These are phyloP conservation scores for Zalophus californianus DNA, from an alignment of 2,797 vertebrate genomes.

Conservation along the genomic window DNA sequence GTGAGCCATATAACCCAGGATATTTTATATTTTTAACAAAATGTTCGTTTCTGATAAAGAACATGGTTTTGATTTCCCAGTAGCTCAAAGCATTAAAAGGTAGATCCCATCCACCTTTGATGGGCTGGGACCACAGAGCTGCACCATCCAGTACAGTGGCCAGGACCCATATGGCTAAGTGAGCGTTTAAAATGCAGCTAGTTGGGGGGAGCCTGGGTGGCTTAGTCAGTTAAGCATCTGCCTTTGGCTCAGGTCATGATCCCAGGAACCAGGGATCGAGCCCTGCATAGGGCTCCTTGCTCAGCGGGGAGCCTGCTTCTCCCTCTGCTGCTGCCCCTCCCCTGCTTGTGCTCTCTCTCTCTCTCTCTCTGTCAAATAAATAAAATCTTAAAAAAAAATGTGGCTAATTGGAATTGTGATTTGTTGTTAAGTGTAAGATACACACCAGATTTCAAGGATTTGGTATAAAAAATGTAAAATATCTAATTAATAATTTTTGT, in stretches of 20 bases:
- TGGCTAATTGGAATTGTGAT: neutral
- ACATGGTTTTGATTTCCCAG: neutral
- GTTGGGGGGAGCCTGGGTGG: neutral
- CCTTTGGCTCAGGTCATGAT: no score
- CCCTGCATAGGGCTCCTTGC: no score
- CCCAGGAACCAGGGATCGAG: no score
- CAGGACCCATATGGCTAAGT: rapidly evolving
- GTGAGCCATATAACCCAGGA: neutral
- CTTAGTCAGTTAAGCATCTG: no score
- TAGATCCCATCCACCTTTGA: rapidly evolving
- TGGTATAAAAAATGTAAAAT: neutral
- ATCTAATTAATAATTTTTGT: neutral
- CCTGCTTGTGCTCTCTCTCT: no score
- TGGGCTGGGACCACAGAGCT: neutral
- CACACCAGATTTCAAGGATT: neutral
- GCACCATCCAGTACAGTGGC: rapidly evolving
- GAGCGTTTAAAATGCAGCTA: neutral
- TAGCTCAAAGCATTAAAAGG: neutral
- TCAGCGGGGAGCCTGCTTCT: no score
- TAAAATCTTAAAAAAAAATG: neutral
- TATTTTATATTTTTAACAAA: neutral
- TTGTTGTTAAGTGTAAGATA: neutral
- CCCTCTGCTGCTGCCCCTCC: no score
- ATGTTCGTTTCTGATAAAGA: neutral
- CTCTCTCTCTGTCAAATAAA: no score